phyloP scores from a whole-genome alignment of 2,888 invertebrate genomes.

The Tigriopus californicus region DNA sequence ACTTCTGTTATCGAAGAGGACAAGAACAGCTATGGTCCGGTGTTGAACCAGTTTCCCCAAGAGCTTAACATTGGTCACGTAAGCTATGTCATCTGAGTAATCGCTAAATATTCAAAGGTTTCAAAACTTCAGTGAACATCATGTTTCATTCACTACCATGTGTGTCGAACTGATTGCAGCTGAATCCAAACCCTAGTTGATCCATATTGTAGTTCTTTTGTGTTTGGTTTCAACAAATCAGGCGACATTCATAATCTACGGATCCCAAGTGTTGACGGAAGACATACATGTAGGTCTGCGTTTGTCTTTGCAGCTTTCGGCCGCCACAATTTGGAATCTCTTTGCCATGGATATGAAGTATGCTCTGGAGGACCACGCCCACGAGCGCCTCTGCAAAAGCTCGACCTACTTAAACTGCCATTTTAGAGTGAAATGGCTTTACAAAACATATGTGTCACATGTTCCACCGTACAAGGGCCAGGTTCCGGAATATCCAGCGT shows the following conservation, averaged over 20 bases:
- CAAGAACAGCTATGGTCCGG: constrained; percentile 89
- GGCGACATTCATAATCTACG: neutral
- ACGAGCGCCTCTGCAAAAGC: constrained; percentile 82
- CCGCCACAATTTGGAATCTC: constrained; percentile 90
- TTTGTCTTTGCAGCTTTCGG: constrained; percentile 53
- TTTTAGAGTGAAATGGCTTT: constrained; percentile 91
- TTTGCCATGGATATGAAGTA: constrained; percentile 95
- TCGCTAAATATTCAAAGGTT: neutral
- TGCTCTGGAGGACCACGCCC: constrained; percentile 93
- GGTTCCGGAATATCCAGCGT: constrained; percentile 92
- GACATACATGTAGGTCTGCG: neutral
- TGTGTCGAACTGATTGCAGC: too few species aligned
- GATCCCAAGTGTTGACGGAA: neutral
- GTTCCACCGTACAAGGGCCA: constrained; percentile 91
- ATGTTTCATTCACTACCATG: too few species aligned
- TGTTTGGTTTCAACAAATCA: neutral
- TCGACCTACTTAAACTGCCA: constrained; percentile 99
- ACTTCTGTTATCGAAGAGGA: constrained; percentile 98
- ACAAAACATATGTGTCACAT: constrained; percentile 91
- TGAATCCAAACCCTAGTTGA: neutral
- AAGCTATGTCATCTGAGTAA: constrained; percentile 20
- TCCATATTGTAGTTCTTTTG: neutral
- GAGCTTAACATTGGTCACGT: constrained; percentile 94
- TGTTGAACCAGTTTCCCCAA: constrained; percentile 95
- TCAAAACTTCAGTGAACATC: neutral